A percentile compares a stretch with the other conserved stretches of the same genome.
These are phyloP conservation scores for Hirudo medicinalis DNA, from an alignment of 1,140 invertebrate species.

Conservation along the genomic window DNA sequence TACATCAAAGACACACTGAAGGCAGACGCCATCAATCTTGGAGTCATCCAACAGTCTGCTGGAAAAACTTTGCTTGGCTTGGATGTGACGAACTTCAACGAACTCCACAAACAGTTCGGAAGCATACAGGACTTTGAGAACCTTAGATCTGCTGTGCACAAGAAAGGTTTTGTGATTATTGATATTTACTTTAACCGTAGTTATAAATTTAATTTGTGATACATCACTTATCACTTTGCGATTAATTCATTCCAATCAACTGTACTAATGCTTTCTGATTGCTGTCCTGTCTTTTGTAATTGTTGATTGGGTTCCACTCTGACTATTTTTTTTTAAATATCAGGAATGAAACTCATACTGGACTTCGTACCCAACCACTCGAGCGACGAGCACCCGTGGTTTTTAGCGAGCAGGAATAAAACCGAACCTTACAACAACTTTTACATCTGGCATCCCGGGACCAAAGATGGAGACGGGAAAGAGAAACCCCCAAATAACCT, in stretches of 20 bases:
- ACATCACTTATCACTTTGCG: background rate
- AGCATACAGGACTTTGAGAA: slow-evolving; percentile 56
- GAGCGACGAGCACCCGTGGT: slow-evolving; percentile 65
- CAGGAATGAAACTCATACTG: slow-evolving; percentile 42
- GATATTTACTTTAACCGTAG: background rate
- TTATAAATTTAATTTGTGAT: background rate
- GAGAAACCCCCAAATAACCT: slow-evolving; percentile 58
- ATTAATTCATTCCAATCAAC: too few relatives aligned
- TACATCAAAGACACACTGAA: slow-evolving; percentile 49
- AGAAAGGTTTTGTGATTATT: slow-evolving; percentile 31
- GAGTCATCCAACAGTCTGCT: slow-evolving; percentile 55
- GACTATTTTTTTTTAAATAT: background rate
- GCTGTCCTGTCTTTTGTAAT: too few relatives aligned
- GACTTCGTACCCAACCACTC: slow-evolving; percentile 78
- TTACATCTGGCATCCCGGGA: slow-evolving; percentile 30
- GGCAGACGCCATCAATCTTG: slow-evolving; percentile 56
- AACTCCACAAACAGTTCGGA: slow-evolving; percentile 59
- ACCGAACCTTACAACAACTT: slow-evolving; percentile 49
- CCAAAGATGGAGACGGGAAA: slow-evolving; percentile 31
- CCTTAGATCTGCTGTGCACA: slow-evolving; percentile 42
- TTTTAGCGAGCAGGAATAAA: slow-evolving; percentile 50
- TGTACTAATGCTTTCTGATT: too few relatives aligned
- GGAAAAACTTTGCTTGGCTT: slow-evolving; percentile 54
- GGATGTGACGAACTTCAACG: slow-evolving; percentile 56
- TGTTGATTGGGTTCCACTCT: too few relatives aligned